These are phyloP conservation scores for Lytechinus variegatus DNA, from an alignment of 35 echinoderm and acorn worm species.

Conservation along the genomic window DNA sequence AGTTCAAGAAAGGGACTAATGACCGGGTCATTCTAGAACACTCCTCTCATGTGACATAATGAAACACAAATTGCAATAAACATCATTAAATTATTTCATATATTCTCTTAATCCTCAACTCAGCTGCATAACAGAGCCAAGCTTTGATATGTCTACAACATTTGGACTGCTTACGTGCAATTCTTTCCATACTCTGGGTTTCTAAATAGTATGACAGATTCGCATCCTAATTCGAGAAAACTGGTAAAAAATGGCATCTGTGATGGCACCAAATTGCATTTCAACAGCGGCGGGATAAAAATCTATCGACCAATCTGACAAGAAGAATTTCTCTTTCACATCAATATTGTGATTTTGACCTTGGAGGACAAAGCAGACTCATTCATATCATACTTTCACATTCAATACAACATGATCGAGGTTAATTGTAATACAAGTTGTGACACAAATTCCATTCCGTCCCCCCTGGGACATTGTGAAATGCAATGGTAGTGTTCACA, in stretches of 20 bases:
- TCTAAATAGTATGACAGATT: neutral
- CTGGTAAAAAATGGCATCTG: neutral
- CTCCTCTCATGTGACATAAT: neutral
- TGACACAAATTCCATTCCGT: neutral
- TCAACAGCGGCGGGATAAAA: neutral
- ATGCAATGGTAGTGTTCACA: neutral
- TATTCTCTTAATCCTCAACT: neutral
- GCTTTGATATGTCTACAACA: neutral
- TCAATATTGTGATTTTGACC: neutral
- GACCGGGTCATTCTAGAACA: neutral
- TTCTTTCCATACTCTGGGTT: neutral
- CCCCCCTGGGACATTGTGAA: neutral
- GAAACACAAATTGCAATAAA: neutral
- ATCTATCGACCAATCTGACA: neutral
- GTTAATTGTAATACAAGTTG: neutral
- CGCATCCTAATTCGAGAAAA: neutral
- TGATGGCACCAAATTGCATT: neutral
- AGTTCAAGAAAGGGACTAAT: neutral
- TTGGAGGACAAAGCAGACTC: neutral
- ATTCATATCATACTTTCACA: neutral
- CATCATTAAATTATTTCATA: neutral
- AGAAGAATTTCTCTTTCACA: neutral
- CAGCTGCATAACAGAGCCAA: neutral
- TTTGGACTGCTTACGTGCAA: neutral
- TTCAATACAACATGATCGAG: neutral